Percentiles rank a stretch among this genome's conserved stretches.
Evolutionary conservation across 2,113 vertebrate genomes (phyloP).

Genomic region (Chlorodrepanis virens): DNA sequence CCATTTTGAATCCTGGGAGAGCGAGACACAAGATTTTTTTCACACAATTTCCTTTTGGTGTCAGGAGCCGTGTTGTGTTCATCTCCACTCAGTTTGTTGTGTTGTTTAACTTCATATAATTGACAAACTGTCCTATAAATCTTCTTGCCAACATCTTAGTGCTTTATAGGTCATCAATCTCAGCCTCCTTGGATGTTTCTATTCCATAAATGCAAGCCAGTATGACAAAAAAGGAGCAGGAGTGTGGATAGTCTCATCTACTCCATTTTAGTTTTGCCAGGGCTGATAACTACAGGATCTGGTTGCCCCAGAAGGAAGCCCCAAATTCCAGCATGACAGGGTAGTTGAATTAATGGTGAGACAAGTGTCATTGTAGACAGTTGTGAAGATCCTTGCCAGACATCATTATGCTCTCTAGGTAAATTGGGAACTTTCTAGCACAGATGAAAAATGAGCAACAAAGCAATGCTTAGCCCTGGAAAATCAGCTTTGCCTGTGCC

Average conservation of each 20-base stretch:
- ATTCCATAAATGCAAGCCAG: not conserved
- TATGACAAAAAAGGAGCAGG: not conserved
- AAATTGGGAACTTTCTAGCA: not conserved
- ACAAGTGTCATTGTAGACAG: not conserved
- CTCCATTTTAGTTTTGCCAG: not conserved
- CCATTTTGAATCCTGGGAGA: not conserved
- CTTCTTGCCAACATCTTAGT: not conserved
- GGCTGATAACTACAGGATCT: not conserved
- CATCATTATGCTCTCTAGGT: not conserved
- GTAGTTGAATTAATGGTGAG: not conserved
- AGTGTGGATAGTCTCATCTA: not conserved
- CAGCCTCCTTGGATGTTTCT: not conserved
- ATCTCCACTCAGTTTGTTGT: not conserved
- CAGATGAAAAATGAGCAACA: not conserved
- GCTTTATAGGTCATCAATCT: not conserved
- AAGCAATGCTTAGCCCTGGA: not conserved
- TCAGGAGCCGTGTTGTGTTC: not conserved
- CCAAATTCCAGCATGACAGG: not conserved
- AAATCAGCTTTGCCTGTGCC: not conserved
- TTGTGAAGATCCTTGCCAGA: not conserved
- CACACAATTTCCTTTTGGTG: not conserved
- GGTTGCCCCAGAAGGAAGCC: not conserved
- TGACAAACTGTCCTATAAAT: slow-evolving; percentile 20
- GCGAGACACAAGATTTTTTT: not conserved
- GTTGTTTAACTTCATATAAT: not conserved